A percentile compares a stretch with the other conserved stretches of the same genome.
Evolutionary conservation across 2,113 vertebrate species (phyloP).

Genomic region (Spea bombifrons): DNA sequence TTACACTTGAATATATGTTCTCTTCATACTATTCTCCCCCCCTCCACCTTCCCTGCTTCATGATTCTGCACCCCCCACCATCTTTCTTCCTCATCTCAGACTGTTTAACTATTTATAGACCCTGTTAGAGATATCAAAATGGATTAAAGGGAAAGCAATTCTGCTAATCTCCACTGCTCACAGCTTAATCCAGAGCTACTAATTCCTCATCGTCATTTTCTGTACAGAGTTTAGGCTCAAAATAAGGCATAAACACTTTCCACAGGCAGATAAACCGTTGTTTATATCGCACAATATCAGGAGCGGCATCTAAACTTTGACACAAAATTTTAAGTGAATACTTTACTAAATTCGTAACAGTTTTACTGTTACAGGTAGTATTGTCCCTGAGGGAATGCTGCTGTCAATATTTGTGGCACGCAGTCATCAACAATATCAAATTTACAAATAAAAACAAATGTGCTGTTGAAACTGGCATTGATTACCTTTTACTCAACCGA

Average conservation of each 20-base stretch:
- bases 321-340: too few relatives aligned
- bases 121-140: conserved; percentile 9
- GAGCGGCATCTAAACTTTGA: too few relatives aligned
- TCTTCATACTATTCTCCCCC: not conserved
- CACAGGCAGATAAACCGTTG: too few relatives aligned
- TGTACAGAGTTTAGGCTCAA: not conserved
- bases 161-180: conserved; percentile 33
- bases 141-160: conserved; percentile 34
- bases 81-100: not conserved
- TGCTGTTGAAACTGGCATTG: too few relatives aligned
- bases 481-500: too few relatives aligned
- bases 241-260: not conserved
- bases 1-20: not conserved
- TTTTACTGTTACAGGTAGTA: too few relatives aligned
- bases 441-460: too few relatives aligned
- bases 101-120: conserved; percentile 41
- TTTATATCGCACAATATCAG: too few relatives aligned
- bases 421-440: too few relatives aligned
- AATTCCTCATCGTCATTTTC: conserved; percentile 6
- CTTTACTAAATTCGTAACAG: too few relatives aligned
- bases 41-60: not conserved
- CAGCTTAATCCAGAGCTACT: conserved; percentile 16
- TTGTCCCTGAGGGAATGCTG: too few relatives aligned
- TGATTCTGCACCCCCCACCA: not conserved
- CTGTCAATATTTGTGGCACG: too few relatives aligned